These are phyloP conservation scores for Orussus abietinus DNA, from an alignment of 1,140 invertebrate species.

Conservation along the genomic window DNA sequence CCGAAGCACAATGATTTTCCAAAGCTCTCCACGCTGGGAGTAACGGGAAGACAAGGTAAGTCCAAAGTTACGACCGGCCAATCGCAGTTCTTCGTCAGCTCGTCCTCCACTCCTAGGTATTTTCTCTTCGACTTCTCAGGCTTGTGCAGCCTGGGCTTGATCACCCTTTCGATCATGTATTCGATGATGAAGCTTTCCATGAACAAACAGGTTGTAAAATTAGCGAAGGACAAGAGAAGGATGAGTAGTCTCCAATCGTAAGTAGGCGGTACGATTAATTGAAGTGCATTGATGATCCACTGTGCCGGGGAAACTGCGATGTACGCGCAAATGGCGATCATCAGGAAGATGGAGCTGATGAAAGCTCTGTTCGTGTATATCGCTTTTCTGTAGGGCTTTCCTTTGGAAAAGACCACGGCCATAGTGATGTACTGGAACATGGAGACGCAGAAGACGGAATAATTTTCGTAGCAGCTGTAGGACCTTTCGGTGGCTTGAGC, in stretches of 20 bases:
- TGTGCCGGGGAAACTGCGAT: constrained; percentile 65
- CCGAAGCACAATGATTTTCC: too few species aligned
- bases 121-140: constrained; percentile 56
- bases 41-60: too few species aligned
- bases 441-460: constrained; percentile 80
- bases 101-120: constrained; percentile 52
- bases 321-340: constrained; percentile 63
- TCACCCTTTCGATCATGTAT: constrained; percentile 55
- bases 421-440: constrained; percentile 92
- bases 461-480: constrained; percentile 73
- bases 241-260: constrained; percentile 62
- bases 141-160: constrained; percentile 55
- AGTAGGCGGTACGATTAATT: constrained; percentile 65
- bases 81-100: constrained; percentile 34
- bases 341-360: constrained; percentile 61
- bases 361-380: constrained; percentile 76
- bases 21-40: too few species aligned
- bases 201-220: constrained; percentile 61
- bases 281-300: constrained; percentile 60
- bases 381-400: constrained; percentile 81
- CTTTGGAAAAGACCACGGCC: constrained; percentile 86
- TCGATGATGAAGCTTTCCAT: constrained; percentile 64
- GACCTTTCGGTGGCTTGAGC: constrained; percentile 46
- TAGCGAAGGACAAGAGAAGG: constrained; percentile 57
- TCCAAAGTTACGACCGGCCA: constrained; percentile 31